phyloP scores from a whole-genome alignment of 2,888 invertebrate genomes.

The Pocota personata region DNA sequence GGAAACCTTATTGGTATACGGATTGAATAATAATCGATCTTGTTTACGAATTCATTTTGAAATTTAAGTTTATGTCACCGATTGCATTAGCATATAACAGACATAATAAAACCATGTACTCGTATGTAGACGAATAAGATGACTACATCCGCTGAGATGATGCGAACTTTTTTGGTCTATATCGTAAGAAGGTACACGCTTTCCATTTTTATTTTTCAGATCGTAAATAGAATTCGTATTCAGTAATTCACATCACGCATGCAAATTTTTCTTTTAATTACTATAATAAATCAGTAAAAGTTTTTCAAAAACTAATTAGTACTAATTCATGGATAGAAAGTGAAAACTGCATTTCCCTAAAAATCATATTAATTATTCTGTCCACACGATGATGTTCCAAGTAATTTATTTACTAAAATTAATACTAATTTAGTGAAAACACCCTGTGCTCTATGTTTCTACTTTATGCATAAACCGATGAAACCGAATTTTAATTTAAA shows the following conservation, averaged over 20 bases:
- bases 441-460: not conserved
- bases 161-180: not conserved
- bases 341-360: slow-evolving; percentile 26
- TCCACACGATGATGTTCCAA: not conserved
- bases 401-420: not conserved
- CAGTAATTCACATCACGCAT: not conserved
- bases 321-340: slow-evolving; percentile 32
- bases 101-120: not conserved
- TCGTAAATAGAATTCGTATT: not conserved
- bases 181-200: not conserved
- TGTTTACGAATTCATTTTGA: not conserved
- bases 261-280: not conserved
- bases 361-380: not conserved
- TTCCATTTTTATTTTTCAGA: slow-evolving; percentile 2
- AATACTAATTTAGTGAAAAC: slow-evolving; percentile 29
- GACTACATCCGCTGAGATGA: not conserved
- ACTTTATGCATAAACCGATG: not conserved
- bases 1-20: not conserved
- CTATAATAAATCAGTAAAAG: slow-evolving; percentile 13
- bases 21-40: slow-evolving; percentile 39
- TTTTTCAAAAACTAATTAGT: not conserved
- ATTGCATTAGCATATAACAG: slow-evolving; percentile 4
- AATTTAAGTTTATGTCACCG: slow-evolving; percentile 11
- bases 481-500: slow-evolving; percentile 2
- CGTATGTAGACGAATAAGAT: not conserved